Base-by-base conservation (phyloP, 2,888 invertebrate genomes). In the Elegia similella region DNA sequence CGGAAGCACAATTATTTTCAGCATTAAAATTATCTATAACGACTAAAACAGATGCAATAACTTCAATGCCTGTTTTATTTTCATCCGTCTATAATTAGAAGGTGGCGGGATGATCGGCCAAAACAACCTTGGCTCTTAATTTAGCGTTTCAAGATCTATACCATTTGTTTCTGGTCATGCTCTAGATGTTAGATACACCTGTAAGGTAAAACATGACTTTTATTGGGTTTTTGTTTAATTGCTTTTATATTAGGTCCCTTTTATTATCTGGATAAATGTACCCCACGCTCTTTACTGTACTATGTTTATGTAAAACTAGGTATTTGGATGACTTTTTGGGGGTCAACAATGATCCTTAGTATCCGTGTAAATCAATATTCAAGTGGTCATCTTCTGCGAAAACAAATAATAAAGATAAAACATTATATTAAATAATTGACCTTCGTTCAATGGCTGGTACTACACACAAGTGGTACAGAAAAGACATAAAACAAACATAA, bases 111-210 rank as follows among this genome's bases (percentile, higher is more conserved):
- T 47, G 48, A 50, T 50, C 48, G 15, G 32, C 54, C 32, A 38
- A 32, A 38, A 6, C 55, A 59, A 55, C 60, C 60, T 60, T 62
- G 58, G 55, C 43, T 52, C 52, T 55, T 43, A 44, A 58, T 62
- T 58, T 54, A 57, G 59, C 17, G 52, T 32, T 57, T 48, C 46
- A 38, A 46, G 55, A 46, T 44, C 53, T 30, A 43, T 30, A 10
- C 6, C 12, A n/a, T 42, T 7, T 52, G 34, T 23, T n/a, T n/a
- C 17, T 17, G 8, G 8, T 30, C 17, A 12, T 15, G 6, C n/a
- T 50, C 7, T 44, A 44, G 44, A 38, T 38, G n/a, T 8, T 12
- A 38, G 12, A 38, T 38, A 38, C 10, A 38, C n/a, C 23, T 23
- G 23, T 23, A 23, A 23, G 23, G 23, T 23, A 23, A 23, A 23